These are phyloP conservation scores for Tanytarsus gracilentus DNA, from an alignment of 2,888 invertebrate genomes.

Conservation along the genomic window DNA sequence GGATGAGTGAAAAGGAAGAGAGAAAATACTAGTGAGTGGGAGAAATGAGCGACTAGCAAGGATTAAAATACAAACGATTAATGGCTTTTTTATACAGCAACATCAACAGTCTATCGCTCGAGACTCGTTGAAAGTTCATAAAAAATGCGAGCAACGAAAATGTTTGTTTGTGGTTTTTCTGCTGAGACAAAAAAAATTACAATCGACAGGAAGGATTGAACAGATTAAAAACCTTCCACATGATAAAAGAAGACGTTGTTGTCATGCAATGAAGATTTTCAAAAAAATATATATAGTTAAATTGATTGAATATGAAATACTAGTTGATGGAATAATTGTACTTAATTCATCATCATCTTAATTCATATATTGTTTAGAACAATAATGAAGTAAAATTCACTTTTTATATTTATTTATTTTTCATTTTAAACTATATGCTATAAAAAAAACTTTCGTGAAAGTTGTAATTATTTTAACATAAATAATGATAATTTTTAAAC, in stretches of 20 bases:
- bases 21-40: neutral
- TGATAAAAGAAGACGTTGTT: neutral
- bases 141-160: neutral
- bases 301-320: too few relatives aligned
- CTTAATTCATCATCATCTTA: too few relatives aligned
- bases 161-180: neutral
- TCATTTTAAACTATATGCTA: too few relatives aligned
- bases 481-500: too few relatives aligned
- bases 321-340: too few relatives aligned
- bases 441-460: too few relatives aligned
- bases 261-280: too few relatives aligned
- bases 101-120: neutral
- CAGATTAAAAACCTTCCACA: conserved; percentile 2
- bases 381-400: too few relatives aligned
- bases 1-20: neutral
- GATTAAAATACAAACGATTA: conserved; percentile 24
- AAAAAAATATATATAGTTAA: too few relatives aligned
- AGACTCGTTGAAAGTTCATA: neutral
- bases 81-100: conserved; percentile 13
- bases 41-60: conserved; percentile 7
- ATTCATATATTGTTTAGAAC: too few relatives aligned
- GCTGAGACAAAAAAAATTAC: neutral
- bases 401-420: too few relatives aligned
- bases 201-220: conserved; percentile 24
- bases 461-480: too few relatives aligned